phyloP scores from a whole-genome alignment of 2,113 vertebrate species.

The Phainopepla nitens region DNA sequence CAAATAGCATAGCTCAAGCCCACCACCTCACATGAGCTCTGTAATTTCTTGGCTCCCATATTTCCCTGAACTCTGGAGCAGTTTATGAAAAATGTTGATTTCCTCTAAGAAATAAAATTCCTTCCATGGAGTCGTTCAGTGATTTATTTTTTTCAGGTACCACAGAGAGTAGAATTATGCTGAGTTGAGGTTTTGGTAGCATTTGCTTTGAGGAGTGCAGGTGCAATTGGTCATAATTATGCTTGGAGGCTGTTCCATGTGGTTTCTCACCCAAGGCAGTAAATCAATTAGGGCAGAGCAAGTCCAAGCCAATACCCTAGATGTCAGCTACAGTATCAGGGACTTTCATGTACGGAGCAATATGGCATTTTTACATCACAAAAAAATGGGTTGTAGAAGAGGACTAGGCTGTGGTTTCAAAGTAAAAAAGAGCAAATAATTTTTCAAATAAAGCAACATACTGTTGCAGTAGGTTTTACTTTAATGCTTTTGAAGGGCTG shows the following conservation, averaged over 20 bases:
- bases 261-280: constrained; percentile 64
- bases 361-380: not conserved
- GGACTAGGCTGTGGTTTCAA: constrained; percentile 7
- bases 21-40: not conserved
- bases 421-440: not conserved
- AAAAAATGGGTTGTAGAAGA: not conserved
- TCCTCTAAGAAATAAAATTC: constrained; percentile 35
- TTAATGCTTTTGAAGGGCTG: not conserved
- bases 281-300: constrained; percentile 63
- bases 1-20: not conserved
- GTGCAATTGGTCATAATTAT: constrained; percentile 67
- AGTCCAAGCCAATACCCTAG: constrained; percentile 35
- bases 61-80: constrained; percentile 1
- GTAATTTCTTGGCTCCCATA: not conserved
- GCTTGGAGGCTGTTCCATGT: constrained; percentile 30
- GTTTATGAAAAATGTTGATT: constrained; percentile 42
- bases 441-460: constrained; percentile 18
- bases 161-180: constrained; percentile 56
- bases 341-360: not conserved
- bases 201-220: constrained; percentile 53
- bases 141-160: constrained; percentile 60
- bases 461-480: not conserved
- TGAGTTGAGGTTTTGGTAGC: constrained; percentile 55
- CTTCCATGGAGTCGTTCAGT: not conserved
- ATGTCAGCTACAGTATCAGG: constrained; percentile 43